phyloP scores from a whole-genome alignment of 2,888 invertebrate species.

The Tenodera sinensis region DNA sequence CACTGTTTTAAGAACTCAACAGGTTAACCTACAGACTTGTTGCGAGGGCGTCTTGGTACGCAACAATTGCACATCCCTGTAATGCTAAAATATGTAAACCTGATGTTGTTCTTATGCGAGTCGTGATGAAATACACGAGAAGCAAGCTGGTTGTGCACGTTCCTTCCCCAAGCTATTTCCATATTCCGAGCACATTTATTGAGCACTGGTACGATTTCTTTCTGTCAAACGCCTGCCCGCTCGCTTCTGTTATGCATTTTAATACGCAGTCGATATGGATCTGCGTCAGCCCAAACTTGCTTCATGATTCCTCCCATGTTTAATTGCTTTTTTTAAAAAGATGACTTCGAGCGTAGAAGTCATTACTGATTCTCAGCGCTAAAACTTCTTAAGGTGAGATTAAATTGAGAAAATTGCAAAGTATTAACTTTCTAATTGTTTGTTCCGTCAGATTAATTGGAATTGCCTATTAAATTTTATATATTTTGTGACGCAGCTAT shows the following conservation, averaged over 20 bases:
- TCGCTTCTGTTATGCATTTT: neutral
- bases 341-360: no score
- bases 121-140: neutral
- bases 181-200: neutral
- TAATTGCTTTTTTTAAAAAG: neutral
- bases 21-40: neutral
- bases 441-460: no score
- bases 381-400: no score
- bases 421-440: no score
- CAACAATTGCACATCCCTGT: neutral
- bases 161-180: neutral
- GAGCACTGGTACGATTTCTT: neutral
- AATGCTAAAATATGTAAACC: neutral
- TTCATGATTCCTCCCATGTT: neutral
- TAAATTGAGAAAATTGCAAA: no score
- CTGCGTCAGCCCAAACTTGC: neutral
- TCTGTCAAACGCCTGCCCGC: neutral
- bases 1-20: neutral
- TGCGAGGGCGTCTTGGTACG: neutral
- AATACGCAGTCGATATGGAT: neutral
- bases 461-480: no score
- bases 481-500: no score
- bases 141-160: neutral
- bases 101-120: neutral
- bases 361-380: no score